Base-by-base conservation (phyloP, 2,113 vertebrate genomes). In the Heptranchias perlo region DNA sequence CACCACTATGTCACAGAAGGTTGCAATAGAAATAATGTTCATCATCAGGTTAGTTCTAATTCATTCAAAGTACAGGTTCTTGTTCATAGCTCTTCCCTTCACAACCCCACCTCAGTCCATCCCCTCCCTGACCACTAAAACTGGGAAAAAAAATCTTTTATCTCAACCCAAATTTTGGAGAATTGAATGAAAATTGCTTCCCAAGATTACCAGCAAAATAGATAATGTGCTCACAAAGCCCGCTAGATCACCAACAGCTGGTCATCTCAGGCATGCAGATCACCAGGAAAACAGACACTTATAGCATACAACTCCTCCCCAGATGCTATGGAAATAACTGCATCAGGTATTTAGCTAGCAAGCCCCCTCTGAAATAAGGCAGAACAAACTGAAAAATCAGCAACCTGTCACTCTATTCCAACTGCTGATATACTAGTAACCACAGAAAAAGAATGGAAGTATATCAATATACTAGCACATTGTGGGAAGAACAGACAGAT, bases 131-230 rank as follows among this genome's bases (percentile, higher is more conserved):
- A 7, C 58, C 35, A 93, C 4, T 62, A 18, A 62, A 93, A 62
- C 16, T 10, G 61, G 89, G 64, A 93, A 93, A 54, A 28, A 89
- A 89, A 93, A 61, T 93, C 58, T 93, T 62, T 64, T 58, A 64
- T 62, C 21, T 61, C 35, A 62, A 39, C n/a, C 31, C 58, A 62
- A 91, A 61, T 61, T 91, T 31, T 61, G 49, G 47, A 54, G 84
- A 92, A 92, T 92, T 92, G n/a, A 61, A 92, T 62, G 31, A 61
- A 61, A 35, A 62, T 92, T 62, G 54, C 89, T 92, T 93, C 18
- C 13, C 11, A 91, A 93, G 89, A 93, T 62, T 93, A 93, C 23
- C 64, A 28, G 8, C 3, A 95, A 95, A 94, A 23, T 39, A 65
- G 65, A 69, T 52, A 49, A 35, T 47, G 52, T 95, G 94, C n/a